Conservation (phyloP, 2,797 vertebrate genomes). For the Dendrocincla tyrannina region DNA sequence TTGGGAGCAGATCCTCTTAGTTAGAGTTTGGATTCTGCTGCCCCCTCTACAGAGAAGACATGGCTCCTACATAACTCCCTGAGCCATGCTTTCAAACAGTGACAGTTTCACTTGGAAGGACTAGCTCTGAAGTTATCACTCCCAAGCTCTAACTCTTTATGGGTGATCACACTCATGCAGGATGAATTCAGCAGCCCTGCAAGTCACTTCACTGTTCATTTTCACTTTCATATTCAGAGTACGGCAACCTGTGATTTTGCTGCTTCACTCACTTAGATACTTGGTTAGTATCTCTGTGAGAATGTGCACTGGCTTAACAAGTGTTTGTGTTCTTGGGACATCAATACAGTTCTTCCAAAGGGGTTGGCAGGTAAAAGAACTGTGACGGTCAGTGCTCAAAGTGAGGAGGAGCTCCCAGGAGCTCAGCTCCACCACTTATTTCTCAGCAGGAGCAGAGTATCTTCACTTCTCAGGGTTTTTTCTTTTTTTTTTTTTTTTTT, state of each 20-base stretch:
- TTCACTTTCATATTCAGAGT: conserved; percentile 71
- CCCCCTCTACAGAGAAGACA: not conserved
- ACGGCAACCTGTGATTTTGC: conserved; percentile 53
- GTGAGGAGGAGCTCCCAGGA: conserved; percentile 50
- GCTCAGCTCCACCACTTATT: conserved; percentile 58
- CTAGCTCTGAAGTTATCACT: conserved; percentile 40
- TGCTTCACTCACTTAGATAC: conserved; percentile 60
- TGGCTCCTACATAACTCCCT: not conserved
- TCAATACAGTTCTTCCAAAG: conserved; percentile 71
- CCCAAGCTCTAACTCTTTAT: conserved; percentile 47
- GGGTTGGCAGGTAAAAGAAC: conserved; percentile 66
- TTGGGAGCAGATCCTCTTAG: not conserved
- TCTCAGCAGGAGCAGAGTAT: conserved; percentile 58
- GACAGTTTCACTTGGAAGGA: not conserved
- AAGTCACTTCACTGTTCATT: conserved; percentile 60
- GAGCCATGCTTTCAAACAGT: not conserved
- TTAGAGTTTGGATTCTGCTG: not conserved
- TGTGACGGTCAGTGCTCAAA: conserved; percentile 68
- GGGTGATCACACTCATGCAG: conserved; percentile 51
- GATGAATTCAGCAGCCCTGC: conserved; percentile 53
- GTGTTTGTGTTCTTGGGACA: conserved; percentile 72
- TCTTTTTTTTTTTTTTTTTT: not conserved
- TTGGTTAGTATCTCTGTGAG: conserved; percentile 62
- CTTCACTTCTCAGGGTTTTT: conserved; percentile 41
- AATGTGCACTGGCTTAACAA: conserved; percentile 71